Percentiles rank a stretch among this genome's conserved stretches.
These are phyloP conservation scores for Ctena decussata DNA, from an alignment of 2,888 invertebrate species.

Conservation along the genomic window DNA sequence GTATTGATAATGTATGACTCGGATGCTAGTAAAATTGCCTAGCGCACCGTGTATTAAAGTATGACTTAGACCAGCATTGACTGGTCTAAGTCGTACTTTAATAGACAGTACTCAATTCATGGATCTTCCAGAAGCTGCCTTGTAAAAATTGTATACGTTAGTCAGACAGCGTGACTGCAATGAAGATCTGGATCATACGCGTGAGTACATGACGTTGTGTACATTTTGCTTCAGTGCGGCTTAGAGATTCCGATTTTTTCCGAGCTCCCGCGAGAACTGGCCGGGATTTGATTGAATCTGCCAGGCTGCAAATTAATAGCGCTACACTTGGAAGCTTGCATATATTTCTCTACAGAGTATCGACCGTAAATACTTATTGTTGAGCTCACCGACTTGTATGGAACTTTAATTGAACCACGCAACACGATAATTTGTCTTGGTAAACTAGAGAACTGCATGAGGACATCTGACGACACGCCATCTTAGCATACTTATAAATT, in stretches of 20 bases:
- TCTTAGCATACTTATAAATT: too few species aligned
- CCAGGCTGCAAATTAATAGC: conserved; percentile 4
- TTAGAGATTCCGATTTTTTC: too few species aligned
- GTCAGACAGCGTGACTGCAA: not conserved
- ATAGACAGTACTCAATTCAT: too few species aligned
- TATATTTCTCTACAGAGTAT: not conserved
- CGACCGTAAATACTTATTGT: conserved; percentile 4
- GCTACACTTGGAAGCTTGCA: not conserved
- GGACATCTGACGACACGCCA: too few species aligned
- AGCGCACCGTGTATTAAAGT: too few species aligned
- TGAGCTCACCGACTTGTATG: not conserved
- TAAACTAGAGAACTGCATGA: not conserved
- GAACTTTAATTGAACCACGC: conserved; percentile 12
- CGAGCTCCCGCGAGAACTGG: not conserved
- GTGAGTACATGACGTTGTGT: too few species aligned
- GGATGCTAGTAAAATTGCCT: too few species aligned
- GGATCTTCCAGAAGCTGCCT: too few species aligned
- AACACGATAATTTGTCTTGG: not conserved
- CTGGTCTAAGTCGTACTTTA: too few species aligned
- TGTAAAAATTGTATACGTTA: not conserved
- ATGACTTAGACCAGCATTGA: too few species aligned
- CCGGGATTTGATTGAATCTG: conserved; percentile 16
- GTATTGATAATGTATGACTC: not conserved
- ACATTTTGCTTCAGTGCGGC: too few species aligned
- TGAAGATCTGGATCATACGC: not conserved